Percentiles rank a stretch among this genome's conserved stretches.
phyloP scores from a whole-genome alignment of 2,797 vertebrate genomes.

The Phoebastria nigripes region DNA sequence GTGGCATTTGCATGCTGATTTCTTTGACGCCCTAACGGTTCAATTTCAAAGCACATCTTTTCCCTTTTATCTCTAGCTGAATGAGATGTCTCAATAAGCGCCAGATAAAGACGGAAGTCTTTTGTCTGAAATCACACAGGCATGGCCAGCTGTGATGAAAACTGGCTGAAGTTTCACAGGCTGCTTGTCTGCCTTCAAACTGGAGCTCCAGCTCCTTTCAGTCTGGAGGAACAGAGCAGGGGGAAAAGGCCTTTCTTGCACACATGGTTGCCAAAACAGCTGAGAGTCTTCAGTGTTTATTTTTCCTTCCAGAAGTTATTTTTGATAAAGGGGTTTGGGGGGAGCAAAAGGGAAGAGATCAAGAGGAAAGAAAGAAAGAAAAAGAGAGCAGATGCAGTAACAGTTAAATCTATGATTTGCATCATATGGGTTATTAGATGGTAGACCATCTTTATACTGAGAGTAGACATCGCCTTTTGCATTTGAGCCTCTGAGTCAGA shows the following conservation, averaged over 20 bases:
- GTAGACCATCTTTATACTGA: neutral
- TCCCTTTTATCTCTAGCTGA: constrained; percentile 76
- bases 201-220: constrained; percentile 52
- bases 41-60: constrained; percentile 77
- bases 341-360: neutral
- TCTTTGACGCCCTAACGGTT: constrained; percentile 66
- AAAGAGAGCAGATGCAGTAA: neutral
- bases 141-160: constrained; percentile 78
- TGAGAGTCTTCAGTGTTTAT: constrained; percentile 44
- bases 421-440: neutral
- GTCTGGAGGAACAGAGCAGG: constrained; percentile 49
- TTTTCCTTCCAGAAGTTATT: constrained; percentile 45
- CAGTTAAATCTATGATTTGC: neutral
- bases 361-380: neutral
- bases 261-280: constrained; percentile 42
- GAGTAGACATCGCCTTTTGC: neutral
- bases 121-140: constrained; percentile 76
- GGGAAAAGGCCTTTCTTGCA: constrained; percentile 43
- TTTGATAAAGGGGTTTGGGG: constrained; percentile 19
- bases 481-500: neutral
- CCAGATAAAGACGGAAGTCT: constrained; percentile 81
- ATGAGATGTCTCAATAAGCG: constrained; percentile 80
- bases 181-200: constrained; percentile 72
- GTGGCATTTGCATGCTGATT: constrained; percentile 74
- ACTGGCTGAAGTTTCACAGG: constrained; percentile 77